Percentiles rank a stretch among this genome's conserved stretches.
These are phyloP conservation scores for Drosophila picticornis DNA, from an alignment of 2,888 invertebrate species.

Conservation along the genomic window DNA sequence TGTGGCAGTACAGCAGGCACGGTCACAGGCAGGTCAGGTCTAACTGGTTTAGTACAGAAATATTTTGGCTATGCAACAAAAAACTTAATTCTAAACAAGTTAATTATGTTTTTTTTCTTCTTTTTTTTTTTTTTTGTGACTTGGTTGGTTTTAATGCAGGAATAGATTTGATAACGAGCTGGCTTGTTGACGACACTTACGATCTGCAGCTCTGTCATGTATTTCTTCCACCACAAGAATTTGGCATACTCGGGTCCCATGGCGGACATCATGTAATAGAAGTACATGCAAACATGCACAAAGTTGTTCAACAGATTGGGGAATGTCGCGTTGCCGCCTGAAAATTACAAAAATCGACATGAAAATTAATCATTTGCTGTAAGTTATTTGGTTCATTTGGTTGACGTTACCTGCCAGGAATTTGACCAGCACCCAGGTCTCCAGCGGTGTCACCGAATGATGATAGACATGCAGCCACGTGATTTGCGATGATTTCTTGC, in stretches of 20 bases:
- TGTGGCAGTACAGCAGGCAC: constrained; percentile 24
- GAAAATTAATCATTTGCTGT: not conserved
- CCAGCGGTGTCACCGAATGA: constrained; percentile 96
- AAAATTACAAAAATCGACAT: constrained; percentile 1
- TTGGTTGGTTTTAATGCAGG: constrained; percentile 26
- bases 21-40: constrained; percentile 54
- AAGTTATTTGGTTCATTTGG: rapidly evolving
- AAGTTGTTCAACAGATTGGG: constrained; percentile 93
- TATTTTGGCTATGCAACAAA: constrained; percentile 34
- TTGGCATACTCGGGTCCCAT: constrained; percentile 94
- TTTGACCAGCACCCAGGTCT: constrained; percentile 96
- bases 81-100: constrained; percentile 68
- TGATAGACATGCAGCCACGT: constrained; percentile 97
- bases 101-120: constrained; percentile 39
- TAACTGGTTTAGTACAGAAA: constrained; percentile 65
- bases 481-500: constrained; percentile 96
- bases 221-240: constrained; percentile 97
- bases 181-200: constrained; percentile 86
- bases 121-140: constrained; percentile 14
- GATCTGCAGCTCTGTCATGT: constrained; percentile 97
- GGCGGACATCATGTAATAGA: constrained; percentile 95
- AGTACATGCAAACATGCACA: constrained; percentile 98
- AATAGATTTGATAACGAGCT: constrained; percentile 51
- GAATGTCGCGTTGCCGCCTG: constrained; percentile 87
- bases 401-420: constrained; percentile 90